These are phyloP conservation scores for Neoarius graeffei DNA, from an alignment of 2,113 vertebrate genomes.

Conservation along the genomic window DNA sequence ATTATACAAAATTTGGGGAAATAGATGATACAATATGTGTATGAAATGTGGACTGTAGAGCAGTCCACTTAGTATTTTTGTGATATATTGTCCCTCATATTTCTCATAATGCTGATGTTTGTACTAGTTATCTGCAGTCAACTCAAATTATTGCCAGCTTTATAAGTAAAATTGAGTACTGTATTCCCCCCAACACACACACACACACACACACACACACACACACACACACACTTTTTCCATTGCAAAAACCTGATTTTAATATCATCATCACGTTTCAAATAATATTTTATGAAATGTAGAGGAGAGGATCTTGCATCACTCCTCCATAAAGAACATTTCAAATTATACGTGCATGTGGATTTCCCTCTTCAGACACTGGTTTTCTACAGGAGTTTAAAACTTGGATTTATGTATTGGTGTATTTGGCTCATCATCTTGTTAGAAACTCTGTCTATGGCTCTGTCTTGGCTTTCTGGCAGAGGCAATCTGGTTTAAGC, in stretches of 20 bases:
- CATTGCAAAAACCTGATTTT: too few relatives aligned
- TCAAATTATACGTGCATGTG: background rate
- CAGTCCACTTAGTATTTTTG: slow-evolving; percentile 72
- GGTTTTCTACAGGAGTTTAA: background rate
- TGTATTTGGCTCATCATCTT: background rate
- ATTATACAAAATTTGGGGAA: slow-evolving; percentile 69
- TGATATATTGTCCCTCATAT: slow-evolving; percentile 44
- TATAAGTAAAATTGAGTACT: background rate
- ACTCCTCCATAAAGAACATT: background rate
- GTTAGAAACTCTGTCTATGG: background rate
- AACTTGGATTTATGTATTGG: background rate
- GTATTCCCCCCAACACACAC: background rate
- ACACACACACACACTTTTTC: background rate
- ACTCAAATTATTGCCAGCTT: background rate
- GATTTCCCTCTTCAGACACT: background rate
- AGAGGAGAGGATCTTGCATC: background rate
- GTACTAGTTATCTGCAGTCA: background rate
- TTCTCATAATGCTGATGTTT: slow-evolving; percentile 37
- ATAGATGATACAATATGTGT: slow-evolving; percentile 21
- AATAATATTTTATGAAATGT: background rate
- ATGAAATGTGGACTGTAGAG: slow-evolving; percentile 84
- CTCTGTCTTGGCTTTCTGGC: background rate
- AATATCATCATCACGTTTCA: background rate
- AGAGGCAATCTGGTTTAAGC: background rate
- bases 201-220: background rate